phyloP scores from a whole-genome alignment of 2,113 vertebrate species.

The Aspiorhynchus laticeps region DNA sequence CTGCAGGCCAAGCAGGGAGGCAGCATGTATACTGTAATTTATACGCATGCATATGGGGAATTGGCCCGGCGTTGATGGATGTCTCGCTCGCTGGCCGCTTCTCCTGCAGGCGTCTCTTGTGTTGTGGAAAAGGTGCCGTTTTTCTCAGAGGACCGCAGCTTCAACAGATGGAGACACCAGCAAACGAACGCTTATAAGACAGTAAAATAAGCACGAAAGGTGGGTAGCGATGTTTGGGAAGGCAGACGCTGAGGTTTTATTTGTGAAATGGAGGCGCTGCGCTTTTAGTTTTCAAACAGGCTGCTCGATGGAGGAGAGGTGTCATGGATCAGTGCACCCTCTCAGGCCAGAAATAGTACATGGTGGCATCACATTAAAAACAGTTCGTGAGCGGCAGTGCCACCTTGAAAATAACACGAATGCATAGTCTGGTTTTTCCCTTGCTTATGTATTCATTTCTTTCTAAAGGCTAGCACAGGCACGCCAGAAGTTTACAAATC shows the following conservation, averaged over 20 bases:
- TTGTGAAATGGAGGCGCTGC: conserved; percentile 10
- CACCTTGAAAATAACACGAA: background rate
- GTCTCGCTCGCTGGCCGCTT: conserved; percentile 60
- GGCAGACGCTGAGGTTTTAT: conserved; percentile 32
- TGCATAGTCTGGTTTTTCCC: background rate
- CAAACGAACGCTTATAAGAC: conserved; percentile 49
- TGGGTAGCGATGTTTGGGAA: conserved; percentile 50
- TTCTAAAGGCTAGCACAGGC: background rate
- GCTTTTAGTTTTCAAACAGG: conserved; percentile 26
- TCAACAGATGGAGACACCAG: conserved; percentile 69
- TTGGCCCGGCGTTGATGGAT: conserved; percentile 72
- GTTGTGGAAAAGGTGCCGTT: conserved; percentile 62
- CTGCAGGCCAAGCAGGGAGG: conserved; percentile 47
- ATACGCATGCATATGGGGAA: conserved; percentile 72
- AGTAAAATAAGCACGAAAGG: conserved; percentile 6
- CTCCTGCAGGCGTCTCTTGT: conserved; percentile 58
- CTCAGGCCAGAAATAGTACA: conserved; percentile 9
- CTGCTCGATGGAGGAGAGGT: conserved; percentile 13
- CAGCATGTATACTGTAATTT: conserved; percentile 65
- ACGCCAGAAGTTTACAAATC: background rate
- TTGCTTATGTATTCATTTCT: background rate
- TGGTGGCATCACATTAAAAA: background rate
- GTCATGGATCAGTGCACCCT: conserved; percentile 37
- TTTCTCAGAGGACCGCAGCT: conserved; percentile 65
- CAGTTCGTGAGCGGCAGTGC: background rate